Conservation (phyloP, 2,888 invertebrate species). For the Lochmaea crataegi region DNA sequence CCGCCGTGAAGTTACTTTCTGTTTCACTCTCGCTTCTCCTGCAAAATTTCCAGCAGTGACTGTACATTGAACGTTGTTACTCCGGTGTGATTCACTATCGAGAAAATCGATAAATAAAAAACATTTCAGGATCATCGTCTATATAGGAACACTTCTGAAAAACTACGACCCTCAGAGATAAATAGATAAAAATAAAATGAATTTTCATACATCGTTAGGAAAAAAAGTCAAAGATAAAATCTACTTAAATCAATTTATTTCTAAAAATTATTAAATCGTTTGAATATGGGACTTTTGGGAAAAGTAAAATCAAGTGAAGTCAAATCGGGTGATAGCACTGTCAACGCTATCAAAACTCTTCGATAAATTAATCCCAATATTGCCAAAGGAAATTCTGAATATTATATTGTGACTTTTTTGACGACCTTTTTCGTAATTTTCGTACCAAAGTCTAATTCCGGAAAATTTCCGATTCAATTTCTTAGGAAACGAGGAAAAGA, state of each 20-base stretch:
- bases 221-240: background rate
- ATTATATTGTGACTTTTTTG: background rate
- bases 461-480: constrained; percentile 20
- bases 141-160: constrained; percentile 18
- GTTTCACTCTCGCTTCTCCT: constrained; percentile 34
- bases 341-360: too few species aligned
- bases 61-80: constrained; percentile 42
- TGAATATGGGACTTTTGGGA: too few species aligned
- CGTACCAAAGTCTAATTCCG: constrained; percentile 12
- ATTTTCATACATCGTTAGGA: background rate
- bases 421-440: background rate
- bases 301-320: too few species aligned
- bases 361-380: too few species aligned
- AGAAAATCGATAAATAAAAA: constrained; percentile 47
- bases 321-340: too few species aligned
- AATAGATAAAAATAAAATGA: constrained; percentile 7
- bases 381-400: too few species aligned
- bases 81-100: constrained; percentile 47
- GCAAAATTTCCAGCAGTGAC: constrained; percentile 45
- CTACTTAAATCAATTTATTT: too few species aligned
- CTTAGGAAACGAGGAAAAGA: constrained; percentile 19
- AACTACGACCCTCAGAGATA: background rate
- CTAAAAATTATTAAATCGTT: background rate
- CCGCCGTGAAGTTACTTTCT: constrained; percentile 24
- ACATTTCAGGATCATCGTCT: constrained; percentile 34